Evolutionary conservation across 2,888 invertebrate species (phyloP).

Genomic region (Agriopis leucophaearia): DNA sequence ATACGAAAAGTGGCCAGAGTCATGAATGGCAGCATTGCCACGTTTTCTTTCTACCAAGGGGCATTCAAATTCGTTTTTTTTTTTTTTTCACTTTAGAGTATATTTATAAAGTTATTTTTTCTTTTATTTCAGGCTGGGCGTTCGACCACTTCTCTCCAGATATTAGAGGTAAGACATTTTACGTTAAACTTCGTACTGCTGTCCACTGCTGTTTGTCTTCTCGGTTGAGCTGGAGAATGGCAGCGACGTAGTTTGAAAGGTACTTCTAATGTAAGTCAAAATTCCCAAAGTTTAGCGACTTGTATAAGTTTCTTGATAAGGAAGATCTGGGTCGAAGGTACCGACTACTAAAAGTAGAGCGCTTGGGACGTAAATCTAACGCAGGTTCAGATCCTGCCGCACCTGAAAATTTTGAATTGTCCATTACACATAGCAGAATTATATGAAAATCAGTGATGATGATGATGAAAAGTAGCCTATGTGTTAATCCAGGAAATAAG

Average conservation of each 20-base stretch:
- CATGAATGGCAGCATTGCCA: no score
- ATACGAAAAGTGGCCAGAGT: no score
- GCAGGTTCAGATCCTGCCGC: no score
- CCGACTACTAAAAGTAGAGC: background rate
- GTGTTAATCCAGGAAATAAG: no score
- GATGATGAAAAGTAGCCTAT: no score
- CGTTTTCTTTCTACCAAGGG: no score
- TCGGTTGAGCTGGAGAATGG: conserved; percentile 11
- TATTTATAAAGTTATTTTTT: background rate
- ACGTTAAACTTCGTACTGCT: conserved; percentile 10
- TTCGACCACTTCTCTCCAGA: background rate
- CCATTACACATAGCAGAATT: no score
- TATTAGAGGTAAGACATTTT: background rate
- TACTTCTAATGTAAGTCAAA: conserved; percentile 16
- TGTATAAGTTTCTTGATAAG: conserved; percentile 16
- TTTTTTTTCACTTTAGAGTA: no score
- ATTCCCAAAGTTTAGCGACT: conserved; percentile 13
- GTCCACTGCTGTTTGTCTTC: conserved; percentile 5
- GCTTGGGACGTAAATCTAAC: no score
- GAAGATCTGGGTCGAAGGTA: conserved; percentile 3
- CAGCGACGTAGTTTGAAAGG: conserved; percentile 6
- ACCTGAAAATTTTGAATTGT: no score
- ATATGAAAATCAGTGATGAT: no score
- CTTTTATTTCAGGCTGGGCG: background rate
- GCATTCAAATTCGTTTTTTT: no score